Percentiles rank a stretch among this genome's conserved stretches.
Evolutionary conservation across 2,113 vertebrate genomes (phyloP).

Genomic region (Ochotona curzoniae): DNA sequence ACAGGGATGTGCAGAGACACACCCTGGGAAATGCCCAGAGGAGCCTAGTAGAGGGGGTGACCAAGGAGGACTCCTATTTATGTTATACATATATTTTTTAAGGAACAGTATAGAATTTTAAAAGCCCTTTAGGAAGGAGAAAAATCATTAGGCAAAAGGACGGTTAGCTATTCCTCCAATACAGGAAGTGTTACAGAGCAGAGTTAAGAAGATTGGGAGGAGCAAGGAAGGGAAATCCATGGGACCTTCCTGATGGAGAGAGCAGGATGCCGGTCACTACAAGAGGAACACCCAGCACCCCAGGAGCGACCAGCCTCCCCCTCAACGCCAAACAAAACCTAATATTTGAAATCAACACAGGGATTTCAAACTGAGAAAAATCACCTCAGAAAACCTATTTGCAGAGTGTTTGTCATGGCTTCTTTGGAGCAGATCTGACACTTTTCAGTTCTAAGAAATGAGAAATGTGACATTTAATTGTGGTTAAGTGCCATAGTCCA

Average conservation of each 20-base stretch:
- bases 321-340: background rate
- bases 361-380: conserved; percentile 18
- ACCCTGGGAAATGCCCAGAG: background rate
- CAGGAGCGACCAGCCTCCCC: background rate
- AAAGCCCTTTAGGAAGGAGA: background rate
- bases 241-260: background rate
- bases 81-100: background rate
- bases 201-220: background rate
- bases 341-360: conserved; percentile 8
- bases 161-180: background rate
- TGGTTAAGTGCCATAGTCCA: conserved; percentile 44
- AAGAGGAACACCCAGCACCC: background rate
- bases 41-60: too few relatives aligned
- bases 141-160: background rate
- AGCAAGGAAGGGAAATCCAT: background rate
- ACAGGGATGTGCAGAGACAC: background rate
- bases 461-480: conserved; percentile 33
- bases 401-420: background rate
- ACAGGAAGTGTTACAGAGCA: background rate
- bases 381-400: conserved; percentile 64
- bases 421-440: conserved; percentile 43
- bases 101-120: background rate
- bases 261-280: fast-evolving
- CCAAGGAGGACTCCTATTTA: too few relatives aligned
- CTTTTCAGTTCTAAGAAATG: conserved; percentile 63